Evolutionary conservation across 2,888 invertebrate species (phyloP).

Genomic region (Pseudanteris insignis): DNA sequence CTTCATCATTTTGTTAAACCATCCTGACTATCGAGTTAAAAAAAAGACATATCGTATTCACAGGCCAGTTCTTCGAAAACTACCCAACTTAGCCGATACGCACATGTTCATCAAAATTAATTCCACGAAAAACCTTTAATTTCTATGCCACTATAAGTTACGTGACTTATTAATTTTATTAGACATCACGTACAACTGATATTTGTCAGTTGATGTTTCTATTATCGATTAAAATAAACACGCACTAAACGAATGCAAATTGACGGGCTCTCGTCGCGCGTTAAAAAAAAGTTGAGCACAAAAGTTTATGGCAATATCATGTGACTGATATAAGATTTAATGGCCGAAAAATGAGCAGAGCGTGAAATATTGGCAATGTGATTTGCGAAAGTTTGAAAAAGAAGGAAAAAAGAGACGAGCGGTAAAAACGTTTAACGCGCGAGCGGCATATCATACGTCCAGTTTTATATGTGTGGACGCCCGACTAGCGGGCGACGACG

Average conservation of each 20-base stretch:
- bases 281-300: too few relatives aligned
- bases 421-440: constrained; percentile 37
- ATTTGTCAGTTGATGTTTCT: too few relatives aligned
- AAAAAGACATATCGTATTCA: too few relatives aligned
- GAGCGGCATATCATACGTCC: constrained; percentile 33
- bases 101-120: too few relatives aligned
- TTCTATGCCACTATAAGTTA: too few relatives aligned
- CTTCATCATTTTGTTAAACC: too few relatives aligned
- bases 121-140: too few relatives aligned
- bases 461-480: constrained; percentile 30
- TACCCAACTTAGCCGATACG: too few relatives aligned
- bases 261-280: constrained; percentile 12
- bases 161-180: too few relatives aligned
- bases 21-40: too few relatives aligned
- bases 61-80: too few relatives aligned
- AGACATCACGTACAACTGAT: too few relatives aligned
- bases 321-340: constrained; percentile 32
- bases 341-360: constrained; percentile 29
- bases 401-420: constrained; percentile 28
- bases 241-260: constrained; percentile 25
- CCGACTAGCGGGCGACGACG: constrained; percentile 47
- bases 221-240: constrained; percentile 30
- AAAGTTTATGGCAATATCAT: constrained; percentile 37
- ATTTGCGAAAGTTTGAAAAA: constrained; percentile 23
- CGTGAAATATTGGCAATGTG: constrained; percentile 34